Conservation (phyloP, 2,888 invertebrate species). For the Halictus ligatus region DNA sequence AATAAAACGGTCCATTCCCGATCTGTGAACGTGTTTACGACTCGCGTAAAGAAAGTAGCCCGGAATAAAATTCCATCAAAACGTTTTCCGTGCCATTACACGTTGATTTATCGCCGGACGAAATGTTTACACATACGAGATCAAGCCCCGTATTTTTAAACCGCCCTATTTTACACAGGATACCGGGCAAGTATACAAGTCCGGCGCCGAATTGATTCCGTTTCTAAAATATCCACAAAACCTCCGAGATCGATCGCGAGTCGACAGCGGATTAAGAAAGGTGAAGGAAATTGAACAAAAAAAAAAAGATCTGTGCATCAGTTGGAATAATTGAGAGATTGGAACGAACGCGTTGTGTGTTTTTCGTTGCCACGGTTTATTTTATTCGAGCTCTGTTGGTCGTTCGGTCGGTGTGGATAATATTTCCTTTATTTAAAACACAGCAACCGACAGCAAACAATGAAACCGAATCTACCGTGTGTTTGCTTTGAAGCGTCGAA, state of each 20-base stretch:
- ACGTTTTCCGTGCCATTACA: background rate
- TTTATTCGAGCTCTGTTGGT: background rate
- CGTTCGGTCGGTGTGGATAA: background rate
- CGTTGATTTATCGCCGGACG: conserved; percentile 12
- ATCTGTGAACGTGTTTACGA: conserved; percentile 6
- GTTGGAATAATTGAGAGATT: background rate
- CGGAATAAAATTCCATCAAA: conserved; percentile 23
- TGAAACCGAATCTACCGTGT: background rate
- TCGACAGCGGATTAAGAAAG: too few species aligned
- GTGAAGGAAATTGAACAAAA: too few species aligned
- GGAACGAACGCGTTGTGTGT: background rate
- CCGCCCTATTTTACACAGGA: conserved; percentile 6
- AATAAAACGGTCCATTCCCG: conserved; percentile 5
- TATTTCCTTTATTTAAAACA: background rate
- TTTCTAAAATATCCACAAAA: background rate
- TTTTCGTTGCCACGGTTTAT: background rate
- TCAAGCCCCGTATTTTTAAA: conserved; percentile 22
- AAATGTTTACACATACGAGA: conserved; percentile 4
- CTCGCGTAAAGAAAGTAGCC: conserved; percentile 13
- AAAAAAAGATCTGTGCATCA: too few species aligned
- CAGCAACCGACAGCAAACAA: background rate
- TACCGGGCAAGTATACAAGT: background rate
- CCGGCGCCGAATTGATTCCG: background rate
- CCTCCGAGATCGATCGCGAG: background rate
- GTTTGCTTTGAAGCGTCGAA: background rate